These are phyloP conservation scores for Mus minutoides DNA, from an alignment of 2,797 vertebrate species.

Conservation along the genomic window DNA sequence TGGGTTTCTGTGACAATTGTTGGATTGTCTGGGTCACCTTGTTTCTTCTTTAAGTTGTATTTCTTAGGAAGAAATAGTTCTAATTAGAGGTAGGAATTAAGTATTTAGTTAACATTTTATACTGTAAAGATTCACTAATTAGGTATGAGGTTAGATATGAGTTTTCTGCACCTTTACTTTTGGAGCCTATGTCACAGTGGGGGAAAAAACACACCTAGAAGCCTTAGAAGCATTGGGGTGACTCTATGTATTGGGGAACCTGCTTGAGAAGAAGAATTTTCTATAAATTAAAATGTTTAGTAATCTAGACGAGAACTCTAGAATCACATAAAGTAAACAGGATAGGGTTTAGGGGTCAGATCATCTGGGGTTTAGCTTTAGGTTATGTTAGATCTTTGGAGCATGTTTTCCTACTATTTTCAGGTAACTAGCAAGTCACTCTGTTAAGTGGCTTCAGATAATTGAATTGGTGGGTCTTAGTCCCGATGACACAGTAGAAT, in stretches of 20 bases:
- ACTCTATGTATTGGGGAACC: background rate
- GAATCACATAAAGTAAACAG: background rate
- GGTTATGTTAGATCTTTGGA: background rate
- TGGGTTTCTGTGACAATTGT: too few species aligned
- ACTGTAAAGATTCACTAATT: background rate
- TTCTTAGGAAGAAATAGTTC: constrained; percentile 19
- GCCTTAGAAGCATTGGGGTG: background rate
- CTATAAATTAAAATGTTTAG: background rate
- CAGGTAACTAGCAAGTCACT: background rate
- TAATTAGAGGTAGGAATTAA: background rate
- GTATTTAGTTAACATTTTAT: background rate
- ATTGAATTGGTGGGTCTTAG: background rate
- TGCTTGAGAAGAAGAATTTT: background rate
- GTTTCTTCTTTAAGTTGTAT: background rate
- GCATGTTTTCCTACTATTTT: background rate
- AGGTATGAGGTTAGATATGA: background rate
- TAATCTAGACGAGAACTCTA: background rate
- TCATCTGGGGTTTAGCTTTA: background rate
- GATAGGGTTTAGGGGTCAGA: background rate
- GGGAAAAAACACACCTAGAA: background rate
- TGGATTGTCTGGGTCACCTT: background rate
- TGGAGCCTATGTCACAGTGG: background rate
- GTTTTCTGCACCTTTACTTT: background rate
- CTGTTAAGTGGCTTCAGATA: background rate
- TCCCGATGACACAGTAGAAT: background rate